Evolutionary conservation across 2,888 invertebrate species (phyloP), one percentile per base, ranked within the genome.

Genomic region (Phasia obesa): DNA sequence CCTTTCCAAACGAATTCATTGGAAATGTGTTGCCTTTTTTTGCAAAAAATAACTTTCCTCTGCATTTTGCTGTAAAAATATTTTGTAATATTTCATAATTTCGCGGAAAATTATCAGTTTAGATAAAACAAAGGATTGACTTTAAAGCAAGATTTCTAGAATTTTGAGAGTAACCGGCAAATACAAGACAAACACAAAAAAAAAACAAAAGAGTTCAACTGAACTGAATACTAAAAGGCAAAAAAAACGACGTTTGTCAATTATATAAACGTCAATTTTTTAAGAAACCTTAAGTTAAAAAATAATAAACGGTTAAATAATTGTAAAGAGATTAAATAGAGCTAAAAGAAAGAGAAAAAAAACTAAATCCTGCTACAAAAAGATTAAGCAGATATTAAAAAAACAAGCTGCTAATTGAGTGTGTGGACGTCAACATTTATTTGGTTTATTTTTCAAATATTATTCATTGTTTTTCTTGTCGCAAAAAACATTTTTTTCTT

Each of bases 111-210:
- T 35, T 69, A 13, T 11, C 21, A 17, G 59, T 55, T 55, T 42
- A 60, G 23, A 15, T 19, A 25, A 9, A 65, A 81, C 81, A 81
- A 81, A 81, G 77, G 81, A 81, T 81, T 81, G 76, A 71, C 80
- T 76, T 65, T 53, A 51, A 47, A 35, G 23, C 38, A 17, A 38
- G 76, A 17, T 81, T 81, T 81, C 77, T 53, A 69, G 81, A 69
- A 77, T 81, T 81, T 71, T 55, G 9, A 47, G 55, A 42, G 44
- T 55, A 64, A 64, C 31, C 6, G 31, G 9, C 35, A 49, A 49
- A 23, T 31, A 23, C 7, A 42, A 13, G 42, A 4, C 42, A 25
- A n/a, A n/a, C n/a, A 44, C 23, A 42, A 42, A 42, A n/a, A 7
- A 13, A 31, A 9, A 53, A 74, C 74, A 75, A 75, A 75, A 47